Percentiles rank a stretch among this genome's conserved stretches.
Conservation (phyloP, 1,140 invertebrate genomes). For the Mamestra configurata region DNA sequence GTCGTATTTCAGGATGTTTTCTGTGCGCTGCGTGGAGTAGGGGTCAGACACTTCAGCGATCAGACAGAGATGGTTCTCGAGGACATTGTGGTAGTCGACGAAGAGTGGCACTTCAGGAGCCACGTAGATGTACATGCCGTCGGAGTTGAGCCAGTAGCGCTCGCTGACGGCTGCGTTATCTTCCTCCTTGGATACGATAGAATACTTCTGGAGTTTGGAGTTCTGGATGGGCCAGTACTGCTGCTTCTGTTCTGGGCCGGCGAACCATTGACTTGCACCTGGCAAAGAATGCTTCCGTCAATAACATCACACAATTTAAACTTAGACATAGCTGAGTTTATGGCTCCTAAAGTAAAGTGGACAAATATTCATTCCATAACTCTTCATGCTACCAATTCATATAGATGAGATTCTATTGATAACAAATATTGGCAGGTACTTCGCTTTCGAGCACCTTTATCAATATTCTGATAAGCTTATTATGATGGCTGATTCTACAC, state of each 20-base stretch:
- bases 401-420: neutral
- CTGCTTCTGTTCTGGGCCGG: constrained; percentile 89
- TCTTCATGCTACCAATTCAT: neutral
- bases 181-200: constrained; percentile 90
- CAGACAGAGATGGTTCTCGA: constrained; percentile 89
- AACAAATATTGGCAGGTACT: neutral
- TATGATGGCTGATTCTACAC: neutral
- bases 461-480: constrained; percentile 13
- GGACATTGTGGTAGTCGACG: constrained; percentile 90
- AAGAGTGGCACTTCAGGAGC: constrained; percentile 91
- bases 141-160: constrained; percentile 94
- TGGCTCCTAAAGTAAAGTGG: too few relatives aligned
- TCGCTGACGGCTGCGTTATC: constrained; percentile 91
- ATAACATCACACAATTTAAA: too few relatives aligned
- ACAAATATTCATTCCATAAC: neutral
- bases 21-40: constrained; percentile 81
- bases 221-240: constrained; percentile 92
- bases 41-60: constrained; percentile 89
- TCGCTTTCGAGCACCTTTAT: neutral
- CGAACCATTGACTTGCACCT: constrained; percentile 88
- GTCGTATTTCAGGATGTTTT: constrained; percentile 89
- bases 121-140: constrained; percentile 91
- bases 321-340: too few relatives aligned
- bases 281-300: neutral
- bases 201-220: constrained; percentile 88